Evolutionary conservation across 1,140 invertebrate genomes (phyloP).

Genomic region (Aphelenchoides fujianensis): DNA sequence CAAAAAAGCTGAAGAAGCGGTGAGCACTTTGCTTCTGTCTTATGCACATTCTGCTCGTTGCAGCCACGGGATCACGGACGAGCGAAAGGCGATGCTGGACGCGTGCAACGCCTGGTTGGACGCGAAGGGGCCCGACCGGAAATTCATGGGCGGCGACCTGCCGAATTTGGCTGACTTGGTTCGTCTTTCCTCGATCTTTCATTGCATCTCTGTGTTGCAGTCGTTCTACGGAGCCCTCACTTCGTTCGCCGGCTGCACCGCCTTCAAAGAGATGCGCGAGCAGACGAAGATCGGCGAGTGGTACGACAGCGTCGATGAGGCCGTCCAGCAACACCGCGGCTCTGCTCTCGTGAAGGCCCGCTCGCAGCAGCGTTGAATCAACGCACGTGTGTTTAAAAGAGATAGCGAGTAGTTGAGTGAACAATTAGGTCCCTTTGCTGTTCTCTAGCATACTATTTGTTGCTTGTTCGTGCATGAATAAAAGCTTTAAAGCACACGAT

Average conservation of each 20-base stretch:
- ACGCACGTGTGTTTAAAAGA: too few relatives aligned
- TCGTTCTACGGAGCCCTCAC: constrained; percentile 86
- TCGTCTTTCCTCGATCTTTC: constrained; percentile 22
- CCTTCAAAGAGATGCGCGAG: constrained; percentile 77
- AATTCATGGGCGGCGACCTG: constrained; percentile 76
- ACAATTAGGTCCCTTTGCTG: background rate
- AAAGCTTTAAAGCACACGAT: background rate
- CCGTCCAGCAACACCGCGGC: constrained; percentile 36
- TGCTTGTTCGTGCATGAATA: too few relatives aligned
- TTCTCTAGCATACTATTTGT: constrained; percentile 11
- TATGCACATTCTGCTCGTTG: constrained; percentile 15
- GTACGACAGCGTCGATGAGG: constrained; percentile 34
- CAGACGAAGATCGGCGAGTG: constrained; percentile 45
- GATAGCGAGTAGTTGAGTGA: constrained; percentile 14
- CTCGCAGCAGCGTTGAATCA: constrained; percentile 20
- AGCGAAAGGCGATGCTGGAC: constrained; percentile 82
- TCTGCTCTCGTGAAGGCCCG: constrained; percentile 26
- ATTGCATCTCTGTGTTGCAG: constrained; percentile 62
- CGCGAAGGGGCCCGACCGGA: constrained; percentile 70
- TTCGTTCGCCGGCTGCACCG: constrained; percentile 88
- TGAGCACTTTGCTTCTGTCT: constrained; percentile 55
- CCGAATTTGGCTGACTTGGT: constrained; percentile 87
- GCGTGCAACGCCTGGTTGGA: constrained; percentile 76
- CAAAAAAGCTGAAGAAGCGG: constrained; percentile 81
- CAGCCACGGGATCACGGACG: constrained; percentile 79